Evolutionary conservation across 2,113 vertebrate species (phyloP).

Genomic region (Origma solitaria): DNA sequence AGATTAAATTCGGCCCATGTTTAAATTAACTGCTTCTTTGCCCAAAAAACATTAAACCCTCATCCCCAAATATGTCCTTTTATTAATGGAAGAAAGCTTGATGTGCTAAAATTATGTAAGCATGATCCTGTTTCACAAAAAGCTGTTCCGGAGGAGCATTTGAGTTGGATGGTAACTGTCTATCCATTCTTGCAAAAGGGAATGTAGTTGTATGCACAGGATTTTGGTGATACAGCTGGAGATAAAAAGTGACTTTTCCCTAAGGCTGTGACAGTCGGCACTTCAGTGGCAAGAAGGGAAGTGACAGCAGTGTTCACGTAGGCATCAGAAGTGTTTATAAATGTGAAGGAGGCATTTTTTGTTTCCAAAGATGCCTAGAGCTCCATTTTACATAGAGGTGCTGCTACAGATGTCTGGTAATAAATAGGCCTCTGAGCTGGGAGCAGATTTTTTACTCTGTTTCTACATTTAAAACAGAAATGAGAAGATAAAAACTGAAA

Average conservation of each 20-base stretch:
- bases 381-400: background rate
- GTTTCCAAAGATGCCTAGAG: background rate
- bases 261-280: background rate
- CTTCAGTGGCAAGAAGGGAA: slow-evolving; percentile 58
- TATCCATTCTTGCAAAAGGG: slow-evolving; percentile 49
- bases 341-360: slow-evolving; percentile 39
- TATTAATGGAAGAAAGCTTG: background rate
- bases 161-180: slow-evolving; percentile 21
- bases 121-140: slow-evolving; percentile 34
- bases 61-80: background rate
- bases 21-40: background rate
- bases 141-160: slow-evolving; percentile 30
- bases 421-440: background rate
- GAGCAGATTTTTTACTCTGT: background rate
- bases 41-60: background rate
- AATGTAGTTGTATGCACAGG: slow-evolving; percentile 23
- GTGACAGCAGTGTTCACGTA: slow-evolving; percentile 26
- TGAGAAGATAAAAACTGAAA: background rate
- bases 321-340: slow-evolving; percentile 45
- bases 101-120: slow-evolving; percentile 41
- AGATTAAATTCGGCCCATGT: background rate
- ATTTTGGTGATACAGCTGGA: background rate
- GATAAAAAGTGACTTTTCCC: background rate
- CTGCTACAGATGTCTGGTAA: background rate
- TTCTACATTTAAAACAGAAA: background rate